Conservation (phyloP, 2,113 vertebrate genomes). For the Poecilia latipinna region DNA sequence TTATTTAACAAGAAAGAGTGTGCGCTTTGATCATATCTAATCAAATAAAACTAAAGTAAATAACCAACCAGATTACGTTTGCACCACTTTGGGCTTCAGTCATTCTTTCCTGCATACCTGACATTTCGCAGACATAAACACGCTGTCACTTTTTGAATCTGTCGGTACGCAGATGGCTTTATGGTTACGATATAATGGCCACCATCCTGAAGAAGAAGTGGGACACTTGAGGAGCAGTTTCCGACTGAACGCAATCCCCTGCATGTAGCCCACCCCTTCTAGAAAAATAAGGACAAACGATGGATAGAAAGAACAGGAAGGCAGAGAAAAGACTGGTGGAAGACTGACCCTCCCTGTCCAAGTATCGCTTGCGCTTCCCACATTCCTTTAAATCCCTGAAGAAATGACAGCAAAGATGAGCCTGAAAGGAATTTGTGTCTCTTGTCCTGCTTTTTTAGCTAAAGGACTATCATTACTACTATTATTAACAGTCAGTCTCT, state of each 20-base stretch:
- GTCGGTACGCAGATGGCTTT: slow-evolving; percentile 14
- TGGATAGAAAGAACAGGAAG: slow-evolving; percentile 50
- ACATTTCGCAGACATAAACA: slow-evolving; percentile 62
- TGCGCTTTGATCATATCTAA: slow-evolving; percentile 47
- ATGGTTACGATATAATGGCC: background rate
- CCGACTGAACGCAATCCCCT: slow-evolving; percentile 29
- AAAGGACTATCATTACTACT: slow-evolving; percentile 9
- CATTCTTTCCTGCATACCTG: slow-evolving; percentile 28
- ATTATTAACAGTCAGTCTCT: background rate
- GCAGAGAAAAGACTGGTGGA: slow-evolving; percentile 56
- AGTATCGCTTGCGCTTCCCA: slow-evolving; percentile 65
- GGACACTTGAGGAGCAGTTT: slow-evolving; percentile 8
- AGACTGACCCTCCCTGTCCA: slow-evolving; percentile 60
- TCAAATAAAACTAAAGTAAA: slow-evolving; percentile 47
- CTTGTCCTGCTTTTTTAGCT: slow-evolving; percentile 31
- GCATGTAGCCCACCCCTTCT: slow-evolving; percentile 32
- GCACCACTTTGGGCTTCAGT: background rate
- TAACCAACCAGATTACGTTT: slow-evolving; percentile 44
- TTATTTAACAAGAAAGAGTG: slow-evolving; percentile 24
- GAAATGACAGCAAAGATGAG: slow-evolving; percentile 58
- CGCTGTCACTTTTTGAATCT: slow-evolving; percentile 42
- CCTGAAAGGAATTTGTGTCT: slow-evolving; percentile 62
- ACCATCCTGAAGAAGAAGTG: slow-evolving; percentile 20
- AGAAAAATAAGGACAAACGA: slow-evolving; percentile 28
- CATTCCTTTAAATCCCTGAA: slow-evolving; percentile 69